These are phyloP conservation scores for Eretmocerus hayati DNA, from an alignment of 2,888 invertebrate genomes.

Conservation along the genomic window DNA sequence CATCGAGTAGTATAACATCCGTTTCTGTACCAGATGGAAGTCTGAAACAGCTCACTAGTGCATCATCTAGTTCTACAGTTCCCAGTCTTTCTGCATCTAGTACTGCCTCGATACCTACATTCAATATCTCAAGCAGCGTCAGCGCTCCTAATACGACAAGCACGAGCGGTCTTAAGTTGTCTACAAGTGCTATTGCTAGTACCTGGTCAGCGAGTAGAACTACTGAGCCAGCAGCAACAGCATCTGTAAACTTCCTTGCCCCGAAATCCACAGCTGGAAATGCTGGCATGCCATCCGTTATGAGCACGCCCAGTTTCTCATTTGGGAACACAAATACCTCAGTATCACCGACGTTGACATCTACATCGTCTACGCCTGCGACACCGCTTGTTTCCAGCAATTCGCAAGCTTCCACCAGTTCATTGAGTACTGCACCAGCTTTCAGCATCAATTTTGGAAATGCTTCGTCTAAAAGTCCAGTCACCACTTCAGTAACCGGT, in stretches of 20 bases:
- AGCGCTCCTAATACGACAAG: no score
- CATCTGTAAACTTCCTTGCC: not conserved
- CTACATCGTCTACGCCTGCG: not conserved
- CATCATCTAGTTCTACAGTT: not conserved
- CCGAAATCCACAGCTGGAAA: not conserved
- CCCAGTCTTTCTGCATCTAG: slow-evolving; percentile 8
- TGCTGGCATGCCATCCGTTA: not conserved
- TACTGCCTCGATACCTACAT: not conserved
- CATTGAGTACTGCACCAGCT: not conserved
- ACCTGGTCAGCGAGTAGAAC: not conserved
- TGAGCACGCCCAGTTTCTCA: slow-evolving; percentile 14
- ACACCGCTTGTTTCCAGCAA: not conserved
- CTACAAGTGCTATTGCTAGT: not conserved
- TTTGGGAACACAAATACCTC: slow-evolving; percentile 11
- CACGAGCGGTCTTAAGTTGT: no score
- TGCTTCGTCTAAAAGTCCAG: slow-evolving; percentile 5
- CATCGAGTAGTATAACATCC: not conserved
- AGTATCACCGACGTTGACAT: not conserved
- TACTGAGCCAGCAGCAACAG: not conserved
- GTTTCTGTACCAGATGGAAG: not conserved
- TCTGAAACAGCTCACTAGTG: not conserved
- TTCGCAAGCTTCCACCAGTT: not conserved
- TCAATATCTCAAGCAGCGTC: not conserved
- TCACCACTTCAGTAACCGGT: slow-evolving; percentile 8
- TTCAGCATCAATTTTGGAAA: slow-evolving; percentile 8